Evolutionary conservation across 2,888 invertebrate species (phyloP).

Genomic region (Lobophora halterata): DNA sequence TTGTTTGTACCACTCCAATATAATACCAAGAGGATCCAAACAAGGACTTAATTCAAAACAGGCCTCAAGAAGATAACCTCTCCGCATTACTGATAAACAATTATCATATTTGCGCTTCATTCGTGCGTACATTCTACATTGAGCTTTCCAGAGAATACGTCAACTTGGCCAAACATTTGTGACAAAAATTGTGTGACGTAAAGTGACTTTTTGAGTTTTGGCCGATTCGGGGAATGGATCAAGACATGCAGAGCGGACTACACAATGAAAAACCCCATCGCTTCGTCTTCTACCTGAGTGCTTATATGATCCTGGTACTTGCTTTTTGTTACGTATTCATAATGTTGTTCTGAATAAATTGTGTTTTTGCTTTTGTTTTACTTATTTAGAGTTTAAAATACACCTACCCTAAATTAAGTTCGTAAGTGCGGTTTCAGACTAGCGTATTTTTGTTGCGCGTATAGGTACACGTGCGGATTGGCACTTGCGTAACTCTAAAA

Average conservation of each 20-base stretch:
- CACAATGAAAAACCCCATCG: constrained; percentile 9
- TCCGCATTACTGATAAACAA: constrained; percentile 17
- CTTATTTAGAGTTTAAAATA: constrained; percentile 19
- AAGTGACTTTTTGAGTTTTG: background rate
- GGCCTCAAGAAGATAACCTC: constrained; percentile 25
- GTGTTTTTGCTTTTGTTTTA: constrained; percentile 37
- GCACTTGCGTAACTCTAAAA: no score
- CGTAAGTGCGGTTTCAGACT: no score
- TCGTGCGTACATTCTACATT: constrained; percentile 13
- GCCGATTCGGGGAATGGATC: constrained; percentile 41
- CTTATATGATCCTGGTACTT: constrained; percentile 46
- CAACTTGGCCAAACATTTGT: constrained; percentile 3
- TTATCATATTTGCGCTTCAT: constrained; percentile 1
- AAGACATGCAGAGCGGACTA: constrained; percentile 45
- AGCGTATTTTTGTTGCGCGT: no score
- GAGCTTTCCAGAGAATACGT: constrained; percentile 7
- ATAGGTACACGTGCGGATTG: no score
- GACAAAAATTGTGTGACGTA: background rate
- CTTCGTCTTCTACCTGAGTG: constrained; percentile 12
- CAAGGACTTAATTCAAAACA: no score
- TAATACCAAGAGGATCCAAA: no score
- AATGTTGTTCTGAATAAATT: constrained; percentile 25
- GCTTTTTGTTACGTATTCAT: constrained; percentile 32
- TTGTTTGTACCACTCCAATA: no score
- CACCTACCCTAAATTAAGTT: no score